A percentile compares a stretch with the other conserved stretches of the same genome.
Conservation (phyloP, 2,113 vertebrate species). For the Theristicus caerulescens region DNA sequence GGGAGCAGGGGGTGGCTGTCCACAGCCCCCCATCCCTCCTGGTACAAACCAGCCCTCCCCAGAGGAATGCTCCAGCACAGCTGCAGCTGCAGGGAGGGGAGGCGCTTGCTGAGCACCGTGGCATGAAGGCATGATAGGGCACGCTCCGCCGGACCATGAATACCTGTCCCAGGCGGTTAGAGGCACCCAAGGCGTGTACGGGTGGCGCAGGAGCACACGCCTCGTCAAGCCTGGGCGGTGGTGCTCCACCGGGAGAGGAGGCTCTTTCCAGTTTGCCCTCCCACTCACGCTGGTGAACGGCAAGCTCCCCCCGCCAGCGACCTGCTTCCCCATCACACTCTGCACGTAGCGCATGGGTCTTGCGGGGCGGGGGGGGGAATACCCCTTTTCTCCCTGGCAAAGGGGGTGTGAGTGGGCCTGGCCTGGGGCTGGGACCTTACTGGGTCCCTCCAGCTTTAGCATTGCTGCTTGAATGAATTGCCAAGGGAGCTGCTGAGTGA, state of each 20-base stretch:
- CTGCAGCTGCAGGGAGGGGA: constrained; percentile 53
- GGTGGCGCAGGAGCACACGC: constrained; percentile 29
- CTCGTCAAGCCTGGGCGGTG: constrained; percentile 15
- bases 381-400: background rate
- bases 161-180: constrained; percentile 46
- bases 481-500: background rate
- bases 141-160: constrained; percentile 37
- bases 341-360: background rate
- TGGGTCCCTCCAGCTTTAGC: background rate
- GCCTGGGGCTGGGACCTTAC: background rate
- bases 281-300: background rate
- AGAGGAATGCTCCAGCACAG: constrained; percentile 11
- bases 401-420: background rate
- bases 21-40: background rate
- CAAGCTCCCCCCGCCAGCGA: background rate
- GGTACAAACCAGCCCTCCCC: background rate
- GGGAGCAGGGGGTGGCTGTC: background rate
- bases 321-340: background rate
- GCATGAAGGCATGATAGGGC: constrained; percentile 44
- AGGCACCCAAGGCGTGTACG: constrained; percentile 26
- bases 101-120: background rate
- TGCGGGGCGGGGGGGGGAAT: background rate
- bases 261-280: background rate
- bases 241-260: background rate
- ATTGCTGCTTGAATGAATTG: background rate